phyloP scores from a whole-genome alignment of 2,888 invertebrate species.

The Polietes domitor region DNA sequence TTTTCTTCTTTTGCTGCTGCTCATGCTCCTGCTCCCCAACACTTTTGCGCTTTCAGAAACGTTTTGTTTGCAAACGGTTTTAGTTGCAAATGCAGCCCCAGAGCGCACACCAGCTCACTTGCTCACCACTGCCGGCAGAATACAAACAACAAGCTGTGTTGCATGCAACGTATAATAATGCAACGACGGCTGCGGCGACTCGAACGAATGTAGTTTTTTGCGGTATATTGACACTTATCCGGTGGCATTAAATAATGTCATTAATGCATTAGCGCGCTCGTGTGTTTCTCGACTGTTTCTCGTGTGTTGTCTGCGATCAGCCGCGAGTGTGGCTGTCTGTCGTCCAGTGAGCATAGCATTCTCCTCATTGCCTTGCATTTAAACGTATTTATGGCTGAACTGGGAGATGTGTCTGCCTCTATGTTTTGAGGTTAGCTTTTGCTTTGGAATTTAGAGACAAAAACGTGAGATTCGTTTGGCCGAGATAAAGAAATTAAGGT shows the following conservation, averaged over 20 bases:
- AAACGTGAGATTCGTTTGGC: slow-evolving; percentile 58
- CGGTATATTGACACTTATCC: slow-evolving; percentile 67
- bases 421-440: slow-evolving; percentile 7
- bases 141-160: slow-evolving; percentile 25
- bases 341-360: neutral
- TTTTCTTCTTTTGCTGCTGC: neutral
- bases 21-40: neutral
- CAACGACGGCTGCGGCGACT: neutral
- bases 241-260: slow-evolving; percentile 68
- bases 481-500: slow-evolving; percentile 49
- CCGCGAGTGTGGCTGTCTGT: neutral
- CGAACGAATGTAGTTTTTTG: slow-evolving; percentile 60
- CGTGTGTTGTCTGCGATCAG: slow-evolving; percentile 1
- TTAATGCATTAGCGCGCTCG: slow-evolving; percentile 55
- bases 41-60: neutral
- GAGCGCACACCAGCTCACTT: neutral
- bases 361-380: neutral
- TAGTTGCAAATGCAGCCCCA: neutral
- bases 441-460: slow-evolving; percentile 24
- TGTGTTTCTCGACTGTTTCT: neutral
- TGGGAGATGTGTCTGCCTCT: neutral
- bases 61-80: slow-evolving; percentile 33
- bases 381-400: slow-evolving; percentile 7
- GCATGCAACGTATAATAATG: slow-evolving; percentile 42
- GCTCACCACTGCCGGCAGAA: neutral